Evolutionary conservation across 2,113 vertebrate species (phyloP), one percentile per base, ranked within the genome.

Genomic region (Toxotes chatareus): DNA sequence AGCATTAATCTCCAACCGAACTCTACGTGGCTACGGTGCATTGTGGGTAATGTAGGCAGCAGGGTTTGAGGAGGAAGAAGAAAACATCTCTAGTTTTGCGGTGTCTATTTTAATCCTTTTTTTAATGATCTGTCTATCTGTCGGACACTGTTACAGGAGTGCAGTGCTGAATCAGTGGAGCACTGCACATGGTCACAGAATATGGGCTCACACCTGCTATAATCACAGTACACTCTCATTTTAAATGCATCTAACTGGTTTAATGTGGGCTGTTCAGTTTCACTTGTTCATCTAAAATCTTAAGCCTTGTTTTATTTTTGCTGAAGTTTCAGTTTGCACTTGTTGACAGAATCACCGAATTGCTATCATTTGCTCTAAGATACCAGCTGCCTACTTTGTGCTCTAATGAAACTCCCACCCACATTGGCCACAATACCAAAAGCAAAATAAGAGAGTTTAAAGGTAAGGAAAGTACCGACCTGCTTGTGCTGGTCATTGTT

Each of bases 351-450:
- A 17, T 32, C 17, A 9, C 57, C 13, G 38, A 38, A 49, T 49
- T 49, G 47, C 47, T 17, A 49, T 13, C 4, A 17, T 49, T 49
- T 19, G 47, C 47, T 49, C 17, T 6, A 49, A 40, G 49, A 40
- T 21, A n/a, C 27, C 11, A 53, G 1, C 79, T 23, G 21, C 69
- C 17, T n/a, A 23, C 8, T 84, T 31, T 63, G 46, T 67, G 55
- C 46, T 49, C 7, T 1, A 51, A 61, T 61, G 4, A 23, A 32
- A 32, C 38, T 14, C 23, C 42, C 27, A 31, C 27, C 27, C 7
- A 12, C 14, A 19, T 9, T 42, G 5, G 4, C 7, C 51, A 44
- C 7, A 4, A 17, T 2, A 19, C 27, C 47, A 31, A 32, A 67
- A n/a, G 13, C 32, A 38, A 19, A 36, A 27, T 27, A 17, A 38